These are phyloP conservation scores for Heptranchias perlo DNA, from an alignment of 2,113 vertebrate species.

Conservation along the genomic window DNA sequence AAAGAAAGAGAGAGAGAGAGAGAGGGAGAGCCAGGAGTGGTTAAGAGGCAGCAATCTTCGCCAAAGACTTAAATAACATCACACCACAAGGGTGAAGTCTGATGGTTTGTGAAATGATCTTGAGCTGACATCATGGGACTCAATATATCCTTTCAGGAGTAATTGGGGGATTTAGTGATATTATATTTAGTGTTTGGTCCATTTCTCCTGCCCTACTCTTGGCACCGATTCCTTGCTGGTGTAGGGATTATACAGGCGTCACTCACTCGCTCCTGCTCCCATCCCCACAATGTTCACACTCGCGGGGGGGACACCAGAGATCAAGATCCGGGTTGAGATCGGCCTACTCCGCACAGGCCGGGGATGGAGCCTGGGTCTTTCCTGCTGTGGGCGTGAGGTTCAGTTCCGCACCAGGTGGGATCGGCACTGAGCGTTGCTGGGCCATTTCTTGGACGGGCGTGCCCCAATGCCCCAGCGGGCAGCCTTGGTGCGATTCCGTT, in stretches of 20 bases:
- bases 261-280: background rate
- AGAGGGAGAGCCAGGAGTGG: background rate
- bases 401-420: no score
- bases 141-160: background rate
- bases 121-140: background rate
- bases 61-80: no score
- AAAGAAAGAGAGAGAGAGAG: background rate
- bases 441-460: no score
- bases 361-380: no score
- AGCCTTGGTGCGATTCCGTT: no score
- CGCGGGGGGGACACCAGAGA: background rate
- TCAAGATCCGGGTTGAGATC: background rate
- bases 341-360: background rate
- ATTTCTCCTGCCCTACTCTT: background rate
- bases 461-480: no score
- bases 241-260: background rate
- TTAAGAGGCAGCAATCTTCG: no score
- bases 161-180: background rate
- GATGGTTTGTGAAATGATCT: background rate
- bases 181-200: background rate
- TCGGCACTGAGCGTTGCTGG: no score
- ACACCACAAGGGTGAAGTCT: background rate
- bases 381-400: no score
- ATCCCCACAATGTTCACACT: background rate
- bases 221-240: background rate